Percentiles rank a stretch among this genome's conserved stretches.
Evolutionary conservation across 2,888 invertebrate species (phyloP).

Genomic region (Dynastes grantii): DNA sequence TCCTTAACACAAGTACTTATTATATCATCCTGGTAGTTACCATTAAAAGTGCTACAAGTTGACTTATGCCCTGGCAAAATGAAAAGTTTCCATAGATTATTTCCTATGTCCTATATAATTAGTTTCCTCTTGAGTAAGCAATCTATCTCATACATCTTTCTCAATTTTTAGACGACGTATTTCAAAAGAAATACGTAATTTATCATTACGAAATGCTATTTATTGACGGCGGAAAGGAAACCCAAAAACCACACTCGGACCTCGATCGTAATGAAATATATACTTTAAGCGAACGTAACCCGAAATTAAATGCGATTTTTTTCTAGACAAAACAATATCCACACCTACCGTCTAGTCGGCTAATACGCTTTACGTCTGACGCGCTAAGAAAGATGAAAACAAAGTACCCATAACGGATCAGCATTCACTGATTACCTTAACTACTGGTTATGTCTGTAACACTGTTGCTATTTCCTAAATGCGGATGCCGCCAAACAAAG

Average conservation of each 20-base stretch:
- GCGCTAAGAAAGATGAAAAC: slow-evolving; percentile 5
- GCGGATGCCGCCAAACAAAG: slow-evolving; percentile 7
- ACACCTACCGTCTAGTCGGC: background rate
- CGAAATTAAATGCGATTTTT: slow-evolving; percentile 34
- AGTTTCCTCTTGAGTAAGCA: background rate
- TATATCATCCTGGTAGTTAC: too few relatives aligned
- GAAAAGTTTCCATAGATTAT: too few relatives aligned
- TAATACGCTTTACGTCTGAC: background rate
- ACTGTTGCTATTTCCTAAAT: slow-evolving; percentile 48
- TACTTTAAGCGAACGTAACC: slow-evolving; percentile 31
- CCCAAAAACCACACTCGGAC: background rate
- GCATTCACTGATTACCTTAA: slow-evolving; percentile 30
- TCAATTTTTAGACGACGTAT: background rate
- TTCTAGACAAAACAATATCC: slow-evolving; percentile 22
- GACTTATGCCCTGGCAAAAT: too few relatives aligned
- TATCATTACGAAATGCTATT: slow-evolving; percentile 1
- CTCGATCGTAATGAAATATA: slow-evolving; percentile 39
- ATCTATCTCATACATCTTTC: background rate
- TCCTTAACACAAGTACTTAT: too few relatives aligned
- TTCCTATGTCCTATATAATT: too few relatives aligned
- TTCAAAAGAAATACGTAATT: background rate
- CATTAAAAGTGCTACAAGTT: too few relatives aligned
- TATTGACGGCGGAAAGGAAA: background rate
- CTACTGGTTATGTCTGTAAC: slow-evolving; percentile 50
- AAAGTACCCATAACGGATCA: slow-evolving; percentile 16